Base-by-base conservation (phyloP, 2,888 invertebrate genomes). In the Luperina nickerlii region DNA sequence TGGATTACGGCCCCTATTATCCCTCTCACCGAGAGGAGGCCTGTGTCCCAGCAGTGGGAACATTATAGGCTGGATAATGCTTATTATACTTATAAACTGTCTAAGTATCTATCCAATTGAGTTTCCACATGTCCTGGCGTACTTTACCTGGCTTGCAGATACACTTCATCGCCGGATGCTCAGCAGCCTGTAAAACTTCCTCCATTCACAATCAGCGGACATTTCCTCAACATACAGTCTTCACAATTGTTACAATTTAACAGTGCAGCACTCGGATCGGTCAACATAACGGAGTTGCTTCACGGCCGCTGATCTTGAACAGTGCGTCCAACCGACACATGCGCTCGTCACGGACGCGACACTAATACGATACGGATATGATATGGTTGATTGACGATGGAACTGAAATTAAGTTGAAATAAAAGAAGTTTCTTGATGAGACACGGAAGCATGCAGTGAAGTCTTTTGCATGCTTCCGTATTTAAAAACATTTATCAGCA, bases 271-370 rank as follows among this genome's bases (percentile, higher is more conserved):
- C 80, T 67, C 9, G 76, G 73, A 72, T 74, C 76, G 86, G 86
- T 80, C 83, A 74, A 79, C 68, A 74, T 90, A 91, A 89, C 91
- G 87, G 91, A 78, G 71, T n/a, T 65, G 71, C 81, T 85, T 90
- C 87, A 91, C 89, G 90, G 87, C 45, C 57, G 65, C 72, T 84
- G 90, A 66, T 76, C 82, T 78, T 65, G 42, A 77, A 76, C 87
- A 79, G 74, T 45, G 74, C 79, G 42, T 18, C 42, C 75, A 75
- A 57, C 42, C 54, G 42, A 48, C 11, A n/a, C 57, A 67, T 63
- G 74, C n/a, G 75, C 62, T 63, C 79, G 76, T 79, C 76, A 76
- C 76, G 83, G 83, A 70, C 63, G 24, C 66, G 74, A 78, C 78
- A 74, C 69, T 63, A 51, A 71, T 18, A 45, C 76, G 71, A 74